Base-by-base conservation (phyloP, 2,797 vertebrate species). In the Carapus acus region DNA sequence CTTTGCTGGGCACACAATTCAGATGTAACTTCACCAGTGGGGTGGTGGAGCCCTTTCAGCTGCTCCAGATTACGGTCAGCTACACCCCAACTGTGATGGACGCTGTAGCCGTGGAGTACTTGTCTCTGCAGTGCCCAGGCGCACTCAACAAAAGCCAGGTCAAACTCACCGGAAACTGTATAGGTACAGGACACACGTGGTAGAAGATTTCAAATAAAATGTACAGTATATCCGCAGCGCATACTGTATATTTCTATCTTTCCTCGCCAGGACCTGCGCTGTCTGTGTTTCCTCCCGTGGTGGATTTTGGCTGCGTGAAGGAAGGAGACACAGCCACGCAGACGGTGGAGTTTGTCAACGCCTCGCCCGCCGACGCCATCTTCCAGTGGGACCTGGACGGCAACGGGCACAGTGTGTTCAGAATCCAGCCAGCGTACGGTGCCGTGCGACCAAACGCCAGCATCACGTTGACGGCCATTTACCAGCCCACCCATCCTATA, bases 301-400 rank as follows among this genome's bases (percentile, higher is more conserved):
- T 99, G 69, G 75, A 92, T 77, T 97, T 98, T 16, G 77, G 80
- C 64, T 89, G 85, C 71, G 60, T 94, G 69, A 70, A 52, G 52
- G 83, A 92, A 4, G 88, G 88, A 38, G 70, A 73, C 67, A 58
- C 40, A 40, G 34, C 64, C 0, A 48, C 67, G 9, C 77, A 71
- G 33, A 65, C 52, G 0, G 59, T 97, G 59, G 73, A 90, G 57
- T 84, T 99, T 16, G 74, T 87, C 63, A 98, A 97, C 72, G 59
- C 27, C 1, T 91, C 92, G 0, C 64, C 85, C 20, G 89, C 86
- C 12, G 76, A 77, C 0, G 91, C 88, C 5, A 36, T 84, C 67
- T 99, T 90, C 73, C 93, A 95, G 45, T 95, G 94, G 73, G 89
- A 92, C 67, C 82, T 93, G 1, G 92, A 93, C 75, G 72, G 69